Base-by-base conservation (phyloP, 2,113 vertebrate species). In the Australoheros scitulus region DNA sequence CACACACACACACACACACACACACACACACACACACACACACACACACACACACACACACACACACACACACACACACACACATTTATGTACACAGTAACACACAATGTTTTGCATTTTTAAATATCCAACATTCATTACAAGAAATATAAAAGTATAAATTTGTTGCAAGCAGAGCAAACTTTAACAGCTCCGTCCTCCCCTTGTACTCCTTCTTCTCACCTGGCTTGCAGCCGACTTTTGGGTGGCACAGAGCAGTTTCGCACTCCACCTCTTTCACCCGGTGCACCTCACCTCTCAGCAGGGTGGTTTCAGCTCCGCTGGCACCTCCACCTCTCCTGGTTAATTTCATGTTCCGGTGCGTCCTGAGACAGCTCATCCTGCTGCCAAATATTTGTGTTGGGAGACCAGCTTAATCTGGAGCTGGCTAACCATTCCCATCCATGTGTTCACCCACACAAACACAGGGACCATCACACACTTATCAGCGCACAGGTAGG, bases 321-420 rank as follows among this genome's bases (percentile, higher is more conserved):
- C 87, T 79, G 77, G 80, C 86, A 84, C 86, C 87, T 87, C 84
- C 91, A 92, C 89, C 84, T 91, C 64, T 89, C 68, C 90, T 84
- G 89, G 64, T 91, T 95, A 95, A 96, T 96, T 95, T 95, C 95
- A 96, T 96, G 95, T 95, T 94, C 93, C 29, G 94, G 81, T 95
- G 95, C 91, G 47, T 94, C 90, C 91, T 90, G 91, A 91, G 93
- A 93, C 90, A 88, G 93, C 93, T 95, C 93, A 94, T 95, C 92
- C 88, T 63, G 75, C 82, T 87, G 93, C 92, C 94, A 96, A 96
- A 95, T 96, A 96, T 96, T 96, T 95, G 93, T 94, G 87, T 91
- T 94, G 87, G 81, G 88, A 77, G 86, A 90, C 80, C 76, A 76
- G 91, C 84, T 79, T 94, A 92, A 95, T 93, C 93, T 95, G 88